These are phyloP conservation scores for Rutpela maculata DNA, from an alignment of 2,888 invertebrate genomes.

Conservation along the genomic window DNA sequence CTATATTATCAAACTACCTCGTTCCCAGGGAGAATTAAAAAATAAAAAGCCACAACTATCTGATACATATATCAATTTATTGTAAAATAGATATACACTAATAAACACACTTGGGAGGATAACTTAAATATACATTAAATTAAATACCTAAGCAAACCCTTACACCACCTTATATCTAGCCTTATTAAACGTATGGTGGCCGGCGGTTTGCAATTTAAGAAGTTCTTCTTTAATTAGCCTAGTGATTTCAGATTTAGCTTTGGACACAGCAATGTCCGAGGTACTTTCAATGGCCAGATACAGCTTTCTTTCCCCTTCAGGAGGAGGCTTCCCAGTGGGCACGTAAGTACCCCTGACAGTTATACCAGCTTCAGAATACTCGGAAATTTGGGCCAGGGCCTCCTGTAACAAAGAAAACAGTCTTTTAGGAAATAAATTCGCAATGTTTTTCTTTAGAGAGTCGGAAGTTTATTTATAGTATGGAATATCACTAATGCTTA, in stretches of 20 bases:
- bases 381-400: slow-evolving; percentile 97
- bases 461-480: too few relatives aligned
- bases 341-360: slow-evolving; percentile 99
- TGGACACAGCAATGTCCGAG: slow-evolving; percentile 95
- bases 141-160: neutral
- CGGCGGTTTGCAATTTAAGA: slow-evolving; percentile 90
- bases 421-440: too few relatives aligned
- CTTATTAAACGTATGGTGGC: slow-evolving; percentile 92
- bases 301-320: slow-evolving; percentile 95
- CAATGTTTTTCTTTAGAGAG: too few relatives aligned
- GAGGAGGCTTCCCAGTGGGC: slow-evolving; percentile 90
- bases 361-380: slow-evolving; percentile 99
- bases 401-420: slow-evolving; percentile 79
- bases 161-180: slow-evolving; percentile 95
- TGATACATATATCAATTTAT: slow-evolving; percentile 31
- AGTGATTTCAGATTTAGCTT: slow-evolving; percentile 97
- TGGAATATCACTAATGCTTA: too few relatives aligned
- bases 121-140: slow-evolving; percentile 22
- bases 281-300: slow-evolving; percentile 99
- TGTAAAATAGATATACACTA: slow-evolving; percentile 31
- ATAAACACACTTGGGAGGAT: slow-evolving; percentile 20
- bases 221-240: slow-evolving; percentile 98
- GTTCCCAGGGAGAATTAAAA: neutral
- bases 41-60: neutral
- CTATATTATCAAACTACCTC: too few relatives aligned